Evolutionary conservation across 2,888 invertebrate species (phyloP), one percentile per base, ranked within the genome.

Genomic region (Brachyptera putata): DNA sequence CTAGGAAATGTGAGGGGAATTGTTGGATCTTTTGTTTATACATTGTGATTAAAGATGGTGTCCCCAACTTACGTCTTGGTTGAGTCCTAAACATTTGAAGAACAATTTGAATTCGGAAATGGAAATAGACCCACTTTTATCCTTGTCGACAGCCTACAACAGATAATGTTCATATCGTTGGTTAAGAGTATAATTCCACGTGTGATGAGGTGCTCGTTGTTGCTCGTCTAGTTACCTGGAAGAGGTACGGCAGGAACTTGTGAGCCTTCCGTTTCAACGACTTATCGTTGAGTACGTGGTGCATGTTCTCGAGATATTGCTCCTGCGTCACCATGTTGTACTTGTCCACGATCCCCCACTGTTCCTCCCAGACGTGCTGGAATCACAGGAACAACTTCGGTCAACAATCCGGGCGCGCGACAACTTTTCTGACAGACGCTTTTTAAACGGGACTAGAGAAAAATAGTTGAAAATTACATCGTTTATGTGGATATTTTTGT

Each of bases 241-340:
- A 91, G 66, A 92, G 75, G 72, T 85, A 91, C 0, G 91, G 91
- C 68, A 92, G 76, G 78, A 91, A 91, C 67, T 83, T 78, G 67
- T 89, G 87, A 4, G 86, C 86, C 71, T 84, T 86, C 72, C 84
- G 85, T 72, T 85, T 86, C 58, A 89, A 77, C 43, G 84, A 77
- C 69, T 84, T 83, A 70, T 91, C 90, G 67, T 87, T 89, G 37
- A 91, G 77, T 53, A 89, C 86, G 73, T 89, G 90, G 65, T 87
- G 85, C 85, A 92, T 88, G 72, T 90, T 88, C 63, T 85, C 84
- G 18, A 92, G 72, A 69, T 91, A 91, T 73, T 88, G 87, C 72
- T 91, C 90, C 43, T 89, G 86, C 0, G 87, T 87, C 4, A 91
- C 84, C 69, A 86, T 79, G 79, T 91, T 90, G 74, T 91, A 91